These are phyloP conservation scores for Hypocryptadius cinnamomeus DNA, from an alignment of 2,113 vertebrate species.

Conservation along the genomic window DNA sequence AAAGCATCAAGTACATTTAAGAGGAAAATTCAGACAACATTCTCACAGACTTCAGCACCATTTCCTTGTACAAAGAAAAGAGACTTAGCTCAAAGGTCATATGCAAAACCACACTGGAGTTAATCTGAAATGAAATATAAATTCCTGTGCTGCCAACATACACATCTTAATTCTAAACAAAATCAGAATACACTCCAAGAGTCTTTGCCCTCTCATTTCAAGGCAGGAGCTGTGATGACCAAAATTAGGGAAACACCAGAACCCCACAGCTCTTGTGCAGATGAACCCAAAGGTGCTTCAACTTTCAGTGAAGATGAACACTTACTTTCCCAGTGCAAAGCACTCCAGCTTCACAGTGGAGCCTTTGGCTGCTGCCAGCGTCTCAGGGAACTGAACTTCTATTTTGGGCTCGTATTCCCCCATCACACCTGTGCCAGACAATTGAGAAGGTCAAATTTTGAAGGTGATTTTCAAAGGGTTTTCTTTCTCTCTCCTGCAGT, in stretches of 20 bases:
- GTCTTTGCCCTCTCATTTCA: background rate
- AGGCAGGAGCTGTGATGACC: background rate
- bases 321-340: slow-evolving; percentile 97
- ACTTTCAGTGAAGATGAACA: background rate
- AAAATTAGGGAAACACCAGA: background rate
- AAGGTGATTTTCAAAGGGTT: background rate
- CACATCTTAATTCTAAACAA: background rate
- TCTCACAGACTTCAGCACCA: background rate
- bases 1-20: background rate
- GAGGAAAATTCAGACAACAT: background rate
- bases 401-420: slow-evolving; percentile 98
- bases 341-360: slow-evolving; percentile 89
- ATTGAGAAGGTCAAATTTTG: background rate
- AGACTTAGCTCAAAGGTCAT: background rate
- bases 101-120: background rate
- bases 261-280: background rate
- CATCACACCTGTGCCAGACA: slow-evolving; percentile 81
- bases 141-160: background rate
- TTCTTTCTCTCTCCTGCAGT: background rate
- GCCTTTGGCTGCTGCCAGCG: slow-evolving; percentile 86
- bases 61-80: background rate
- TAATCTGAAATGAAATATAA: background rate
- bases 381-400: slow-evolving; percentile 94
- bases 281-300: background rate
- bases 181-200: background rate